Evolutionary conservation across 2,888 invertebrate species (phyloP).

Genomic region (Ormyrus nitidulus): DNA sequence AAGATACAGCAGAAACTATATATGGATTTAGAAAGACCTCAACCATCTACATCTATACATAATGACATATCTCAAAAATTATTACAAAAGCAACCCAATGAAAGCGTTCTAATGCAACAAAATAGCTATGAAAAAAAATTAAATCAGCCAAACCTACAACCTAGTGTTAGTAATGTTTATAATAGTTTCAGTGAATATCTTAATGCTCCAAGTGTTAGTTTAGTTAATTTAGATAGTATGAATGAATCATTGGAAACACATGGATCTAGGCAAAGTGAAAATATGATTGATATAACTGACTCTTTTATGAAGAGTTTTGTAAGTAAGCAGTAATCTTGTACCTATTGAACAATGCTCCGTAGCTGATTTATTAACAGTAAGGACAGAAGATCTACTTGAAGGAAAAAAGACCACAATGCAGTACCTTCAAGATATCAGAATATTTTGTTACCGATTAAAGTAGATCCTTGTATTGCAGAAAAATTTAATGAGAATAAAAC

Average conservation of each 20-base stretch:
- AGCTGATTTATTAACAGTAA: conserved; percentile 43
- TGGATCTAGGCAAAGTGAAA: conserved; percentile 28
- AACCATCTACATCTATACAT: conserved; percentile 62
- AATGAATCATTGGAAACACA: conserved; percentile 42
- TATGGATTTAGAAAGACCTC: conserved; percentile 60
- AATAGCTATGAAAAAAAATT: conserved; percentile 70
- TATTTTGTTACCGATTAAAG: conserved; percentile 65
- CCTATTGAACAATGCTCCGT: conserved; percentile 40
- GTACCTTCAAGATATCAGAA: conserved; percentile 66
- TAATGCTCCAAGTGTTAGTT: conserved; percentile 73
- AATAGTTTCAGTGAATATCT: conserved; percentile 81
- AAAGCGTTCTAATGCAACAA: conserved; percentile 62
- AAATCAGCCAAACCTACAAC: conserved; percentile 73
- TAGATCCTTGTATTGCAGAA: conserved; percentile 57
- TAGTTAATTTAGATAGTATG: conserved; percentile 59
- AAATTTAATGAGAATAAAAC: conserved; percentile 49
- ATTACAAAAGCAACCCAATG: conserved; percentile 68
- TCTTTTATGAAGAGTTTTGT: conserved; percentile 40
- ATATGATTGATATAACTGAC: conserved; percentile 41
- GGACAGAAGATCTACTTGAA: conserved; percentile 41
- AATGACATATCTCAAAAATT: conserved; percentile 69
- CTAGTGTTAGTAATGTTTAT: conserved; percentile 81
- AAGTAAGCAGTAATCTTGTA: conserved; percentile 1
- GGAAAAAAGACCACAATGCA: conserved; percentile 9
- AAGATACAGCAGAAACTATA: conserved; percentile 65